Evolutionary conservation across 1,140 invertebrate species (phyloP), one percentile per base, ranked within the genome.

Genomic region (Zaprionus taronus): DNA sequence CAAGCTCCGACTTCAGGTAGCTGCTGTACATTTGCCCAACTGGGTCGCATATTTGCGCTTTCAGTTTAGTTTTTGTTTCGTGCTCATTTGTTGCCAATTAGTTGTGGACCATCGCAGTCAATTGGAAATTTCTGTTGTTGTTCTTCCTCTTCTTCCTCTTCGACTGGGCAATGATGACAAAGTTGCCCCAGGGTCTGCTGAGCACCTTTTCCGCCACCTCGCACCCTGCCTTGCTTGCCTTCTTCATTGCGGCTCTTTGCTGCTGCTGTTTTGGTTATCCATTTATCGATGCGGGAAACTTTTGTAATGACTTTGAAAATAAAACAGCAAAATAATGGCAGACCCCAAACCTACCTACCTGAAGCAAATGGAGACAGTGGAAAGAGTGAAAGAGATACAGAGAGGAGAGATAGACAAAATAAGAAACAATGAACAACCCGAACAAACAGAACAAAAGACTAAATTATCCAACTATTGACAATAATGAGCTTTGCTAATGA

Each of bases 21-120:
- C n/a, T n/a, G 15, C 41, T 5, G 15, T n/a, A 6, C 15, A n/a
- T n/a, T 15, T 47, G 20, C 12, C 20, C 47, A 14, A 51, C 47
- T 51, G 47, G 47, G 47, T 49, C n/a, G 15, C 38, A 22, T 31
- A 55, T 51, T 64, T 65, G 31, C 24, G 60, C 15, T 60, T 65
- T 63, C 51, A 24, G 51, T 67, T 68, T 71, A 61, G 56, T 65
- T 65, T 62, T 66, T 60, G 65, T 71, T 75, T 77, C 79, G 85
- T 81, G 79, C 85, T 90, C 85, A 90, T 90, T 90, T 90, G 85
- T 90, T 90, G 85, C 79, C 85, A 90, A 90, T 90, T 90, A 90
- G 86, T 90, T 90, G 85, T 78, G 76, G 81, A 84, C 71, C 79
- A 91, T 83, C 86, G 86, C 81, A 85, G 85, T 84, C 85, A 80